Base-by-base conservation (phyloP, 2,797 vertebrate genomes). In the Pangasius krempfi region DNA sequence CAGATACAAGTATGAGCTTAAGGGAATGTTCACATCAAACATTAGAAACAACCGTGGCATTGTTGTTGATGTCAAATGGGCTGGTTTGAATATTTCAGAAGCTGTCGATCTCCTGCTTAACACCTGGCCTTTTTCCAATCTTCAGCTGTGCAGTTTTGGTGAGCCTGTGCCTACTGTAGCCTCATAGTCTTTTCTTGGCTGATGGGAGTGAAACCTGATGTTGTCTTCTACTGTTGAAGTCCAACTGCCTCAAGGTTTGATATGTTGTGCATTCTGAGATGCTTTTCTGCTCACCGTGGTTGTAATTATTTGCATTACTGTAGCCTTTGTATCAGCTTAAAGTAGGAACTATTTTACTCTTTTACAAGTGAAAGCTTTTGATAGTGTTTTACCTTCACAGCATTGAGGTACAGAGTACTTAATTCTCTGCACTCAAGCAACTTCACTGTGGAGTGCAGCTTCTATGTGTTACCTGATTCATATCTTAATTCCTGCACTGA, bases 351-450 rank as follows among this genome's bases (percentile, higher is more conserved):
- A 47, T 56, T 80, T 33, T 3, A 33, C 47, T 33, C n/a, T 18
- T 56, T 78, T 78, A 52, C 25, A n/a, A 78, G n/a, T 27, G 44
- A 54, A 79, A 79, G 75, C 25, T 30, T 79, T 52, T 79, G n/a
- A 80, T 10, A 22, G 7, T 30, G n/a, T 54, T 80, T 80, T 80
- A 80, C 2, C 52, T 80, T 58, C 52, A 22, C 20, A 81, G n/a
- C 52, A n/a, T 27, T 18, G 20, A 25, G 52, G 16, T 80, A 37
- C 4, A 33, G 16, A 56, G 30, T 58, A 40, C 25, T 76, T 20
- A 62, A 3, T 47, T 76, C 47, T 50, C 27, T 62, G 16, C 40
- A 50, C 47, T 56, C n/a, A 66, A 22, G 12, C 1, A 2, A 30
- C 16, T 70, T 44, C 60, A 37, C 22, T 18, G 5, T 30, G 13